These are phyloP conservation scores for Drosophila meridiana DNA, from an alignment of 2,888 invertebrate species.

Conservation along the genomic window DNA sequence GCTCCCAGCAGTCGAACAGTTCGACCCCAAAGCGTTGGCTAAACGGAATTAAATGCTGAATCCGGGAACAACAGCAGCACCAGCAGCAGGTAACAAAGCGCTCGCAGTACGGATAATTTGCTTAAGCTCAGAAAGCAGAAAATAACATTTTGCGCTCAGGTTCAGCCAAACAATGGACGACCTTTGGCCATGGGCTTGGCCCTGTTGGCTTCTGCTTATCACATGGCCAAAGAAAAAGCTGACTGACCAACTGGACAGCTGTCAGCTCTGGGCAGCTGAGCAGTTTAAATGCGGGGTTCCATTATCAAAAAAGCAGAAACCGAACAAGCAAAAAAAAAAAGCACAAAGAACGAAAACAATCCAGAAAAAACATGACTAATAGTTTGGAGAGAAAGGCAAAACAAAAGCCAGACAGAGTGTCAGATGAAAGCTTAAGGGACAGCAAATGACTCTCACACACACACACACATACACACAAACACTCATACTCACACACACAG, in stretches of 20 bases:
- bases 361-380: constrained; percentile 70
- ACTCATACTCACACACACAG: constrained; percentile 4
- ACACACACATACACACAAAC: constrained; percentile 1
- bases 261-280: constrained; percentile 57
- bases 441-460: constrained; percentile 36
- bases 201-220: constrained; percentile 54
- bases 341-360: constrained; percentile 23
- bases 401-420: constrained; percentile 69
- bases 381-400: constrained; percentile 63
- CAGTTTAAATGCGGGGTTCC: constrained; percentile 61
- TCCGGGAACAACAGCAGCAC: constrained; percentile 12
- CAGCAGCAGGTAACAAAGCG: constrained; percentile 41
- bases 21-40: constrained; percentile 22
- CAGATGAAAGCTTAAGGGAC: constrained; percentile 68
- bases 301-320: constrained; percentile 27
- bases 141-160: constrained; percentile 77
- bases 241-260: constrained; percentile 41
- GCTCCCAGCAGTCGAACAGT: constrained; percentile 1
- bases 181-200: constrained; percentile 33
- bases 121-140: constrained; percentile 75
- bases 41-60: constrained; percentile 23
- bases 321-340: constrained; percentile 7
- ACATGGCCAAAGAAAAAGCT: constrained; percentile 47
- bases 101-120: constrained; percentile 68
- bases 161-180: constrained; percentile 68